A percentile compares a stretch with the other conserved stretches of the same genome.
Evolutionary conservation across 2,797 vertebrate species (phyloP).

Genomic region (Pempheris klunzingeri): DNA sequence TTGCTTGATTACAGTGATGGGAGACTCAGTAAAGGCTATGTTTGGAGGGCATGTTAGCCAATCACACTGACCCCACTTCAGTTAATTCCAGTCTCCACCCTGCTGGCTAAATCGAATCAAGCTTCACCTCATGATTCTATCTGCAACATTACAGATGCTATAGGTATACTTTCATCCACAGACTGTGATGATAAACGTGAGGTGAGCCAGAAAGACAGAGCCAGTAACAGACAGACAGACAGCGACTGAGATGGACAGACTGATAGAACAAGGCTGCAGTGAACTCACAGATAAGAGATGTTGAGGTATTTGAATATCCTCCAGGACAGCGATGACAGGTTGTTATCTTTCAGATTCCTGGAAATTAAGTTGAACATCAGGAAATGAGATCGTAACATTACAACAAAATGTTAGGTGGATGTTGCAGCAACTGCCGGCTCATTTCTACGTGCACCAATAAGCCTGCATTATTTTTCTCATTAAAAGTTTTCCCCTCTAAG

Average conservation of each 20-base stretch:
- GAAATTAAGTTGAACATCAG: constrained; percentile 72
- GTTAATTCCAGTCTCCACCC: not conserved
- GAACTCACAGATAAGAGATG: constrained; percentile 95
- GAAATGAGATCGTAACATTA: constrained; percentile 25
- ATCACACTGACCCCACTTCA: not conserved
- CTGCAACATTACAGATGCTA: constrained; percentile 19
- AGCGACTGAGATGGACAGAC: constrained; percentile 22
- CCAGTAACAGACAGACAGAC: constrained; percentile 16
- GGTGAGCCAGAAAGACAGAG: constrained; percentile 25
- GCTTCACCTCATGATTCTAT: constrained; percentile 14
- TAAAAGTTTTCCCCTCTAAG: constrained; percentile 28
- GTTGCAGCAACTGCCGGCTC: not conserved
- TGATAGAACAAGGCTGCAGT: constrained; percentile 36
- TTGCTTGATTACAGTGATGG: not conserved
- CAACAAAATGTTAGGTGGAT: constrained; percentile 20
- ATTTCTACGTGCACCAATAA: constrained; percentile 11
- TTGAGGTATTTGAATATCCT: constrained; percentile 94
- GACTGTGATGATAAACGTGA: constrained; percentile 10
- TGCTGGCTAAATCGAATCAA: constrained; percentile 9
- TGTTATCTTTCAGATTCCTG: constrained; percentile 98
- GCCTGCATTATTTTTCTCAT: constrained; percentile 29
- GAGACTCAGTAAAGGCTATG: not conserved
- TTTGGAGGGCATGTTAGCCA: not conserved
- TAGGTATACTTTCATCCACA: constrained; percentile 19
- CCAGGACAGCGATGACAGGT: constrained; percentile 94